These are phyloP conservation scores for Haliaeetus leucogaster DNA, from an alignment of 2,113 vertebrate species.

Conservation along the genomic window DNA sequence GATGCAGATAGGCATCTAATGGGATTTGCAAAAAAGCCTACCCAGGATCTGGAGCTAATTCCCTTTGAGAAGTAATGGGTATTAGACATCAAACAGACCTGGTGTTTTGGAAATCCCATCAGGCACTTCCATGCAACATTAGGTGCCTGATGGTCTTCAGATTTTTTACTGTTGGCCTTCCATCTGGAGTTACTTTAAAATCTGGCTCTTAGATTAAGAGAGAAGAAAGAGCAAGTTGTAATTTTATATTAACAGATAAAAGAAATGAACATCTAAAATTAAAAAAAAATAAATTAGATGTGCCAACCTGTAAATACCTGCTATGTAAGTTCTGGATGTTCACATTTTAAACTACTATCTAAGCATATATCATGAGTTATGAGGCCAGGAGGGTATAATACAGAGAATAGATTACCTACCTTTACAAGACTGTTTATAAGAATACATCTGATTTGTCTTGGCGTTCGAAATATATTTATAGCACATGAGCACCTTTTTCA, in stretches of 20 bases:
- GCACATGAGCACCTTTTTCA: not conserved
- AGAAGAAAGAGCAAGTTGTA: not conserved
- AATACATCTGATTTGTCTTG: not conserved
- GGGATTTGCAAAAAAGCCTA: not conserved
- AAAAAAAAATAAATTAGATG: not conserved
- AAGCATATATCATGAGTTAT: not conserved
- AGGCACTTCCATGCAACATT: not conserved
- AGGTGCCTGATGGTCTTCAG: not conserved
- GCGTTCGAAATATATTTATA: slow-evolving; percentile 40
- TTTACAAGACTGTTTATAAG: not conserved
- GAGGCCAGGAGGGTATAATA: not conserved
- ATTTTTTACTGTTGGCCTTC: not conserved
- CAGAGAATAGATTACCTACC: not conserved
- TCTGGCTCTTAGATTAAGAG: not conserved
- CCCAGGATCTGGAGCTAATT: not conserved
- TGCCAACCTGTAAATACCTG: not conserved
- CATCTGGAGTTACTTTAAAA: not conserved
- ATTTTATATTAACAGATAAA: not conserved
- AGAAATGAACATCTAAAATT: not conserved
- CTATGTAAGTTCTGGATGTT: not conserved
- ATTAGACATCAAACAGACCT: not conserved
- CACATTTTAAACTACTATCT: not conserved
- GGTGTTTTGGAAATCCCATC: not conserved
- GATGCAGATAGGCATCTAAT: not conserved
- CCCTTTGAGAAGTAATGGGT: not conserved